Percentiles rank a stretch among this genome's conserved stretches.
These are phyloP conservation scores for Loris lydekkerianus DNA, from an alignment of 2,797 vertebrate genomes.

Conservation along the genomic window DNA sequence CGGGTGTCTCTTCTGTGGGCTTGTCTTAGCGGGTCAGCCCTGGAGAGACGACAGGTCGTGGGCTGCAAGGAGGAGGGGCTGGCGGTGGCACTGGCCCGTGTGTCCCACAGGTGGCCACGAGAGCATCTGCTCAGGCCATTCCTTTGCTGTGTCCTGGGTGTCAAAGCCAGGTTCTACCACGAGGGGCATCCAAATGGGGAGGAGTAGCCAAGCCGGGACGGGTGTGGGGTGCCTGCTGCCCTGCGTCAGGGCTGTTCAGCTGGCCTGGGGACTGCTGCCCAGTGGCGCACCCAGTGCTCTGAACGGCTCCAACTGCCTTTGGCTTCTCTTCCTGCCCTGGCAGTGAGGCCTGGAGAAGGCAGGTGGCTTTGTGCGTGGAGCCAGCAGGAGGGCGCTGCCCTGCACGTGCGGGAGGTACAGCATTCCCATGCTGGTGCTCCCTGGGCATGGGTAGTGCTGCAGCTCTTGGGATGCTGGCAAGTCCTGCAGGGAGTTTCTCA, in stretches of 20 bases:
- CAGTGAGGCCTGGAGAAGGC: slow-evolving; percentile 26
- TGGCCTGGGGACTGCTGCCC: not conserved
- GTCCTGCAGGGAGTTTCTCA: too few species aligned
- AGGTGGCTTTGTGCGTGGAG: not conserved
- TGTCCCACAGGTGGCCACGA: not conserved
- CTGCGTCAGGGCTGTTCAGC: not conserved
- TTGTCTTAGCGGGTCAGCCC: not conserved
- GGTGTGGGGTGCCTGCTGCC: not conserved
- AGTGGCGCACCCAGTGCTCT: not conserved
- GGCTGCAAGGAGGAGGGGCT: too few species aligned
- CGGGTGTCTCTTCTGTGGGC: not conserved
- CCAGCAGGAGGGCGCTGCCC: not conserved
- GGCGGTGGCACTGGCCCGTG: not conserved
- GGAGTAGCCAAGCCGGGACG: rapidly evolving
- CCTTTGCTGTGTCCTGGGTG: not conserved
- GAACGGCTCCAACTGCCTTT: not conserved
- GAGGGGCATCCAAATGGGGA: not conserved
- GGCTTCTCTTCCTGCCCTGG: slow-evolving; percentile 39
- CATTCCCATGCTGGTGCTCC: rapidly evolving
- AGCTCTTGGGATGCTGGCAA: not conserved
- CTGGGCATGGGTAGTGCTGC: rapidly evolving
- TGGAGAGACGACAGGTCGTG: not conserved
- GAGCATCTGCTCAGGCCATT: not conserved
- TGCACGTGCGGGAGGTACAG: not conserved
- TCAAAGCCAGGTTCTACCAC: not conserved